phyloP scores from a whole-genome alignment of 2,797 vertebrate species.

The Pachyuromys duprasi region DNA sequence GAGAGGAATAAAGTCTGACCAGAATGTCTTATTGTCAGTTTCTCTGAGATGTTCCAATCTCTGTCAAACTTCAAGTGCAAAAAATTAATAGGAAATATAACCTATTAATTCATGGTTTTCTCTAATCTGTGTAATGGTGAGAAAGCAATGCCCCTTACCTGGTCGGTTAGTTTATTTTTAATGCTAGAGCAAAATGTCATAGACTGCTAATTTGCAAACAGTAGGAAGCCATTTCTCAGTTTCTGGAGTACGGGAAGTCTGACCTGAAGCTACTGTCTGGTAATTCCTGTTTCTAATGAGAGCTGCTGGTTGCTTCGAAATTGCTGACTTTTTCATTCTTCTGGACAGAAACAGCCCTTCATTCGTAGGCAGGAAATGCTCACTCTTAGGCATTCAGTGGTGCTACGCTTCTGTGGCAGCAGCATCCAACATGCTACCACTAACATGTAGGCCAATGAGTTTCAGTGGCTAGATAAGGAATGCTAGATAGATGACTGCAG shows the following conservation, averaged over 20 bases:
- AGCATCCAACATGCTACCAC: not conserved
- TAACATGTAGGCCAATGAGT: not conserved
- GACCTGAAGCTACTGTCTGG: not conserved
- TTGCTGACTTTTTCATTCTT: not conserved
- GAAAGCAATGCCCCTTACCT: not conserved
- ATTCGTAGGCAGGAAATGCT: not conserved
- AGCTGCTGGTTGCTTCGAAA: not conserved
- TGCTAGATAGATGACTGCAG: not conserved
- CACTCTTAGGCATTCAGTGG: not conserved
- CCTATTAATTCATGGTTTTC: not conserved
- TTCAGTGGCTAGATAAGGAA: too few species aligned
- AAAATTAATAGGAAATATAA: not conserved
- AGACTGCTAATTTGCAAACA: not conserved
- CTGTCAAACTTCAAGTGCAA: not conserved
- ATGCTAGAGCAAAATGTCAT: not conserved
- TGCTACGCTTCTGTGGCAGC: fast-evolving
- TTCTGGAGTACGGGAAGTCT: not conserved
- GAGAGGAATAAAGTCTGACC: not conserved
- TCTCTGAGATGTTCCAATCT: not conserved
- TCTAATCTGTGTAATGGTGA: not conserved
- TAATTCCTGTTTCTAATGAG: not conserved
- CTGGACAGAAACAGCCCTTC: not conserved
- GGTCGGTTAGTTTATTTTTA: not conserved
- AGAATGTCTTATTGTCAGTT: not conserved
- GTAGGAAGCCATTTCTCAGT: not conserved